Base-by-base conservation (phyloP, 2,888 invertebrate genomes). In the Eupithecia subumbrata region DNA sequence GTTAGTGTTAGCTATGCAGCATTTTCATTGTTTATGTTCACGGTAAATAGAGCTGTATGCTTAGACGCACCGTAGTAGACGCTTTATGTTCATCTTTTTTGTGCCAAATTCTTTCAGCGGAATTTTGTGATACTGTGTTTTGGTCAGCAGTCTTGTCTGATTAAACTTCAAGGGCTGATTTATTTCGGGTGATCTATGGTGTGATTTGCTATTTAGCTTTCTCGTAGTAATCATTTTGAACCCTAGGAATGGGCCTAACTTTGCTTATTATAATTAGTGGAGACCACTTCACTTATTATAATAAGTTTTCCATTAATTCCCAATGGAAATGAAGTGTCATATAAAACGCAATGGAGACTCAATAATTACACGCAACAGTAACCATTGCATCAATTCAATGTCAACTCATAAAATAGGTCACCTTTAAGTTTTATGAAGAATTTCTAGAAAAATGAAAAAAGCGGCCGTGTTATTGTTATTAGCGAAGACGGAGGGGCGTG, bases 241-340 rank as follows among this genome's bases (percentile, higher is more conserved):
- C 11, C 11, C 22, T 56, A 56, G 11, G 56, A 52, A n/a, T 18
- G 16, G 45, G 45, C 16, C 52, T n/a, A 8, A 7, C 18, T 8
- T 48, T 48, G 48, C 48, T 52, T 9, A 52, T 52, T n/a, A 52
- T 52, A 52, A 52, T 52, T n/a, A 52, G 52, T 52, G n/a, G n/a
- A 56, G 22, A 60, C 60, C 22, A 60, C 25, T 25, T 60, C 60
- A 25, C 5, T 60, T 60, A 56, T 22, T 56, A 34, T 18, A 30
- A 63, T 63, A 34, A 34, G 64, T 34, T 34, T 40, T 67, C 40
- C 3, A 67, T n/a, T 67, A 67, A 67, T 67, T 67, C 67, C 40
- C 34, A 40, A 40, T 40, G 67, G 67, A 34, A 64, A 34, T 18
- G 67, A 34, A 64, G 64, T 18, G 34, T 60, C 60, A 12, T 25